These are phyloP conservation scores for Meteorus cinctellus DNA, from an alignment of 2,888 invertebrate genomes.

Conservation along the genomic window DNA sequence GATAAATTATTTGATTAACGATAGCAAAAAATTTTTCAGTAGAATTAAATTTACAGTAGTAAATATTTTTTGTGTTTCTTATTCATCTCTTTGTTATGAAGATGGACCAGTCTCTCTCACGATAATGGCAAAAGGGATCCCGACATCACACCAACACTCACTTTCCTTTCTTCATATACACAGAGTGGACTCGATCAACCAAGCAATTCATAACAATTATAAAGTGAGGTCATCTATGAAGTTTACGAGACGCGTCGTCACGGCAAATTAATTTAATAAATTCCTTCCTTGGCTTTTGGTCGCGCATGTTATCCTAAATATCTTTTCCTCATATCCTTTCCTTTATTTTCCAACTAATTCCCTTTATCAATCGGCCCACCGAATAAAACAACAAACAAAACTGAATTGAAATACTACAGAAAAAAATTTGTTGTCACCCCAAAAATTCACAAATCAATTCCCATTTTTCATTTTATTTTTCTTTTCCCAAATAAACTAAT, in stretches of 20 bases:
- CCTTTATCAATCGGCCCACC: neutral
- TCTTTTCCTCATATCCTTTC: slow-evolving; percentile 12
- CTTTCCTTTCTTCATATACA: neutral
- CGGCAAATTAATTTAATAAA: slow-evolving; percentile 73
- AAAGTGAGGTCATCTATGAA: slow-evolving; percentile 73
- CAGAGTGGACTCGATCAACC: slow-evolving; percentile 47
- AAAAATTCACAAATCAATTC: neutral
- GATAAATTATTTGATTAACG: neutral
- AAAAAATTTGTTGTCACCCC: neutral
- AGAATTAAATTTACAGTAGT: neutral
- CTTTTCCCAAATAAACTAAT: neutral
- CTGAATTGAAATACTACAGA: neutral
- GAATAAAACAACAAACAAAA: slow-evolving; percentile 5
- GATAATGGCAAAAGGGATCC: slow-evolving; percentile 8
- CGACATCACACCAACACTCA: neutral
- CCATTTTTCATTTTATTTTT: neutral
- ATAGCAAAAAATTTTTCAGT: neutral
- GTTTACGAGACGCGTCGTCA: slow-evolving; percentile 72
- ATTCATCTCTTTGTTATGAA: neutral
- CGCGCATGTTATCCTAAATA: slow-evolving; percentile 15
- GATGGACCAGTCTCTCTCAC: slow-evolving; percentile 37
- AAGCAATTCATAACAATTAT: slow-evolving; percentile 70
- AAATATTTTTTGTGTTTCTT: too few species aligned
- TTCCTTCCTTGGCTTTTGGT: slow-evolving; percentile 65
- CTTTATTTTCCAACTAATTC: neutral